Conservation (phyloP, 37 sponge, comb jelly and placozoan species). For the Amphimedon queenslandica region DNA sequence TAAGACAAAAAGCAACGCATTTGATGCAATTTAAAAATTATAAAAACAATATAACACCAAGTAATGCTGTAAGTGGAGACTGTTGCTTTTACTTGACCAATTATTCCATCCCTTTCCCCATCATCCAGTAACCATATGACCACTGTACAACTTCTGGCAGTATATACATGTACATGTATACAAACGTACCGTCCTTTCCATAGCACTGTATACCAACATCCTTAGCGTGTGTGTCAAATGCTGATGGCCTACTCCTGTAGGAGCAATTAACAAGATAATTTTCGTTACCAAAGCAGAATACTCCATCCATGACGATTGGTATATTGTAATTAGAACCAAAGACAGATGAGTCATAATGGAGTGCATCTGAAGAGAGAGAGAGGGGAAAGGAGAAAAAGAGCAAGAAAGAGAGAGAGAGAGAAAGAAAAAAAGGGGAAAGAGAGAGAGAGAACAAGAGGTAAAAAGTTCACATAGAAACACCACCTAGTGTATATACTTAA, state of each 20-base stretch:
- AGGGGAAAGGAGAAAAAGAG: slow-evolving; percentile 36
- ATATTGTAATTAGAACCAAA: not conserved
- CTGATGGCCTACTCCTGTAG: not conserved
- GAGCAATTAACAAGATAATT: slow-evolving; percentile 4
- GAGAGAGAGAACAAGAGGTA: slow-evolving; percentile 9
- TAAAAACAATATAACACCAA: too few species aligned
- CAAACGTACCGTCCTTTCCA: not conserved
- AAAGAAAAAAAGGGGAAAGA: slow-evolving; percentile 44
- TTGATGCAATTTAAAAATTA: too few species aligned
- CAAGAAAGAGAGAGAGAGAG: slow-evolving; percentile 39
- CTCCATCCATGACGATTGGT: slow-evolving; percentile 17
- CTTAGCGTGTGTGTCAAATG: slow-evolving; percentile 4
- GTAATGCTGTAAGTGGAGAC: too few species aligned
- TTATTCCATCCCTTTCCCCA: too few species aligned
- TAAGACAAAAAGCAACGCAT: too few species aligned
- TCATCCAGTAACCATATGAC: too few species aligned
- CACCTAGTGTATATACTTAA: not conserved
- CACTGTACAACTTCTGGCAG: too few species aligned
- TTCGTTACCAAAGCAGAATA: slow-evolving; percentile 14
- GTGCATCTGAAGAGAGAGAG: slow-evolving; percentile 28
- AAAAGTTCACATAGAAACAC: not conserved
- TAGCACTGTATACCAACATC: slow-evolving; percentile 10
- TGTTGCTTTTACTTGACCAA: too few species aligned
- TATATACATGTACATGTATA: too few species aligned
- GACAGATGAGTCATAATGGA: not conserved